phyloP scores from a whole-genome alignment of 2,888 invertebrate genomes.

The Cheiracanthium punctorium region DNA sequence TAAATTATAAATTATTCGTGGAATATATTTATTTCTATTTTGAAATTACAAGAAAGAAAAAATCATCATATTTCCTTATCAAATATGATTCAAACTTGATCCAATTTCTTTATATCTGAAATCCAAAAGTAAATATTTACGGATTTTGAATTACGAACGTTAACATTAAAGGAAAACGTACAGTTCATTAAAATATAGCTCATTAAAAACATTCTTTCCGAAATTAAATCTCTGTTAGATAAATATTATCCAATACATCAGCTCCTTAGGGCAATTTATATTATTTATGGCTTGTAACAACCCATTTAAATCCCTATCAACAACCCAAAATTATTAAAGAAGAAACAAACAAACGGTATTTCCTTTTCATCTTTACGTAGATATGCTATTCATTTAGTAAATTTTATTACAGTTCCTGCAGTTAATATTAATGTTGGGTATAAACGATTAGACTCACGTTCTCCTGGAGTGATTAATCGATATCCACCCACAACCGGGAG shows the following conservation, averaged over 20 bases:
- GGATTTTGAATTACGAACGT: neutral
- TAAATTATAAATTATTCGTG: too few relatives aligned
- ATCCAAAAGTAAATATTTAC: too few relatives aligned
- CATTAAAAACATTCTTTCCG: neutral
- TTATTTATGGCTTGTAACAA: neutral
- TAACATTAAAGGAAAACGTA: neutral
- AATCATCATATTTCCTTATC: neutral
- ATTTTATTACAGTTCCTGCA: neutral
- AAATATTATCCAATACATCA: neutral
- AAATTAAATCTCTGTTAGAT: neutral
- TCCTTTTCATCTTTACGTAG: neutral
- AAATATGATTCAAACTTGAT: neutral
- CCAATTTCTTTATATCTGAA: neutral
- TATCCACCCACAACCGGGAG: neutral
- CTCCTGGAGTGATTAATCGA: neutral
- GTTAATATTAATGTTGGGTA: slow-evolving; percentile 6
- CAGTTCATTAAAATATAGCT: neutral
- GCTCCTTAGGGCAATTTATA: neutral
- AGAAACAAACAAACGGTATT: neutral
- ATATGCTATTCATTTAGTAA: slow-evolving; percentile 1
- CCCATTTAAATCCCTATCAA: slow-evolving; percentile 1
- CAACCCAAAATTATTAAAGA: slow-evolving; percentile 6
- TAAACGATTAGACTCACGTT: neutral
- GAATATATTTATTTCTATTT: too few relatives aligned
- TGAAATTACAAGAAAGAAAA: too few relatives aligned